A percentile compares a stretch with the other conserved stretches of the same genome.
These are phyloP conservation scores for Trichomalopsis sarcophagae DNA, from an alignment of 1,140 invertebrate species.

Conservation along the genomic window DNA sequence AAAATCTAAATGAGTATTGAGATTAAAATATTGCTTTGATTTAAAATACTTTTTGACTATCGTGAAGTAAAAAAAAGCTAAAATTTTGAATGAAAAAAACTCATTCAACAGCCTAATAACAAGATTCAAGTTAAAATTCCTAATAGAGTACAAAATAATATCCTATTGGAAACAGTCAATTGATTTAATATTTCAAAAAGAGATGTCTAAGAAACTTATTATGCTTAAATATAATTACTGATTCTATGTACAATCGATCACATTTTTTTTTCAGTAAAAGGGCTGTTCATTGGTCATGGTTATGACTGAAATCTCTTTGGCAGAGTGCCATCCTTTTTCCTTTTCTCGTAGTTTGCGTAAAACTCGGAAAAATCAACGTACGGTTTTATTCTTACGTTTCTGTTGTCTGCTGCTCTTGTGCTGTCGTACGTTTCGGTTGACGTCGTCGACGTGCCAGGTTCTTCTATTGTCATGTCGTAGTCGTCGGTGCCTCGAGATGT, in stretches of 20 bases:
- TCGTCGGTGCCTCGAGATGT: constrained; percentile 58
- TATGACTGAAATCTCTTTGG: constrained; percentile 75
- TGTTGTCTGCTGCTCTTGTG: constrained; percentile 68
- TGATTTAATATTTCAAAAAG: background rate
- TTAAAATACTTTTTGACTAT: background rate
- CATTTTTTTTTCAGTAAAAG: too few species aligned
- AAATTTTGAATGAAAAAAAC: background rate
- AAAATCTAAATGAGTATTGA: background rate
- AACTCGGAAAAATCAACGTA: constrained; percentile 92
- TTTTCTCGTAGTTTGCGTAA: constrained; percentile 84
- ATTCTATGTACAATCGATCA: background rate
- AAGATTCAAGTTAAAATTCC: too few species aligned
- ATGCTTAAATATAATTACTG: background rate
- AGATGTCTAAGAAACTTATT: too few species aligned
- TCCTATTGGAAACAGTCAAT: background rate
- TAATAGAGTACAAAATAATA: background rate
- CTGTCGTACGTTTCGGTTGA: background rate
- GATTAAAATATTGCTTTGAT: background rate
- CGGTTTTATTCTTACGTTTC: constrained; percentile 81
- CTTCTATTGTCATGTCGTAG: constrained; percentile 44
- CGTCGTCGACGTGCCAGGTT: background rate
- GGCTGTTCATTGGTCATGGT: background rate
- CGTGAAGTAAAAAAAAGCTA: background rate
- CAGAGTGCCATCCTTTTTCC: constrained; percentile 77
- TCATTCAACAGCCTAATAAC: too few species aligned